Evolutionary conservation across 2,888 invertebrate genomes (phyloP).

Genomic region (Tipula confusa): DNA sequence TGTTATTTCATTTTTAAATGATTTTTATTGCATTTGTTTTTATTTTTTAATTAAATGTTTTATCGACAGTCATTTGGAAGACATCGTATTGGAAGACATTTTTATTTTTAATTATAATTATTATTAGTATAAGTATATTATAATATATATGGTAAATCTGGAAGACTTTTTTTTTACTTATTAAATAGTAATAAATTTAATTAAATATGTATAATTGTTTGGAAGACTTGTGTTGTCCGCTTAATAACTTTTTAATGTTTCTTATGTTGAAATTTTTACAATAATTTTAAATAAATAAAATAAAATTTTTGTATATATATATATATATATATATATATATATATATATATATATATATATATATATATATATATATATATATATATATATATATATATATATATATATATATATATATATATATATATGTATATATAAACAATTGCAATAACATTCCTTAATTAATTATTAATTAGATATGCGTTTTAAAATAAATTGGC

Average conservation of each 20-base stretch:
- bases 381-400: background rate
- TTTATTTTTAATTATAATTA: background rate
- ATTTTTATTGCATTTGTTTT: conserved; percentile 5
- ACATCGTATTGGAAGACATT: background rate
- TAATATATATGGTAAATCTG: background rate
- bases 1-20: background rate
- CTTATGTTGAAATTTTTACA: background rate
- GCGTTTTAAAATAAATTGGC: conserved; percentile 6
- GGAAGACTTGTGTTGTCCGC: conserved; percentile 3
- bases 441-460: conserved; percentile 17
- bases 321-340: background rate
- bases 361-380: background rate
- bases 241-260: background rate
- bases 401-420: background rate
- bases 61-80: background rate
- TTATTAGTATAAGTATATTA: background rate
- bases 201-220: background rate
- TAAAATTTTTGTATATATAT: background rate
- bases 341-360: background rate
- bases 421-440: background rate
- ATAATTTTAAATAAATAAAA: background rate
- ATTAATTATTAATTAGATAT: background rate
- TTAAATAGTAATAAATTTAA: background rate
- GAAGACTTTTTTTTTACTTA: background rate
- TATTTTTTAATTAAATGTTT: background rate